phyloP scores from a whole-genome alignment of 2,113 vertebrate species.

The Campylomormyrus numenius region DNA sequence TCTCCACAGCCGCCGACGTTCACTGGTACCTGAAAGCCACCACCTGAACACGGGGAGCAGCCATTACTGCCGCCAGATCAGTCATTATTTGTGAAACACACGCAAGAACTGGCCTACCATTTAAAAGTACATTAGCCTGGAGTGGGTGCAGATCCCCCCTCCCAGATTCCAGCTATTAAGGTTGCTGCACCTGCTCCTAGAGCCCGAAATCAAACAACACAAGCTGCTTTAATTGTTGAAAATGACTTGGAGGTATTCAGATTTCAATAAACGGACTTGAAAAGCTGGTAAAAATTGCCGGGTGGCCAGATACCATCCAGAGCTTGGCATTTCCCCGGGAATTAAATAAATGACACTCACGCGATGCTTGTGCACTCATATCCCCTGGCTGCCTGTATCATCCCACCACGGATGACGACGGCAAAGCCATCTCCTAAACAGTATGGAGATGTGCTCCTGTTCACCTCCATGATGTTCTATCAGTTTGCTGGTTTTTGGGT shows the following conservation, averaged over 20 bases:
- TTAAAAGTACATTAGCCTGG: constrained; percentile 16
- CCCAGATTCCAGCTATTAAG: constrained; percentile 18
- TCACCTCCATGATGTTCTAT: not conserved
- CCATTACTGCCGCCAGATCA: not conserved
- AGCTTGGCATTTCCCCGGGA: constrained; percentile 8
- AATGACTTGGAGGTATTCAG: constrained; percentile 9
- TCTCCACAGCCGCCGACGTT: not conserved
- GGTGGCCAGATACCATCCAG: constrained; percentile 6
- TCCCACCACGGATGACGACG: not conserved
- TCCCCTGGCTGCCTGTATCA: not conserved
- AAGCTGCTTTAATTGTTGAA: constrained; percentile 12
- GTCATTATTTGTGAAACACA: not conserved
- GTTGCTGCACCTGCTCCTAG: constrained; percentile 25
- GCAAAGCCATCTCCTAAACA: not conserved
- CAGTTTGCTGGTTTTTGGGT: not conserved
- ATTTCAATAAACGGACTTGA: constrained; percentile 11
- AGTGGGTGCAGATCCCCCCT: not conserved
- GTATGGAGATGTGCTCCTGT: not conserved
- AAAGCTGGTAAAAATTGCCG: constrained; percentile 13
- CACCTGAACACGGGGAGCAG: not conserved
- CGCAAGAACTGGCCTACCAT: not conserved
- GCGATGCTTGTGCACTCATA: not conserved
- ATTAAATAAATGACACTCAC: not conserved
- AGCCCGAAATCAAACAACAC: constrained; percentile 9
- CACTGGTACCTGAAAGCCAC: constrained; percentile 1